Evolutionary conservation across 2,888 invertebrate species (phyloP), one percentile per base, ranked within the genome.

Genomic region (Euspilapteryx auroguttella): DNA sequence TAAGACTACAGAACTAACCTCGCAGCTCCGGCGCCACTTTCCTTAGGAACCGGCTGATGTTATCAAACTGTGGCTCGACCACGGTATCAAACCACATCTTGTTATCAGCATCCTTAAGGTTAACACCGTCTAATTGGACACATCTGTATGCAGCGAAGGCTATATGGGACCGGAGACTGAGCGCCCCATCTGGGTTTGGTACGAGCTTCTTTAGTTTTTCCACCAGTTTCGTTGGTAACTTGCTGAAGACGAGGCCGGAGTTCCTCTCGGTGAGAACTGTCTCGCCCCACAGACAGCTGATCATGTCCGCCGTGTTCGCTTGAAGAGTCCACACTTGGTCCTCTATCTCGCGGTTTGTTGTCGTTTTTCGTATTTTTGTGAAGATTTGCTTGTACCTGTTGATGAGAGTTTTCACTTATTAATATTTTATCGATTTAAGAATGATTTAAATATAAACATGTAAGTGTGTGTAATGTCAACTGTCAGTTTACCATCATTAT

Each of bases 111-210:
- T 55, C 50, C 3, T 37, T 40, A 2, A 42, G 33, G 6, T 59
- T 47, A 0, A 47, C 32, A 0, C 36, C 45, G 8, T 45, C 45
- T 1, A 57, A 22, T 5, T 45, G 39, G 29, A 50, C 35, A 24
- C 55, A 62, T 0, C 61, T 68, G 34, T 65, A 62, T 0, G 64
- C 51, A 0, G 62, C 56, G 27, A 76, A 57, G 0, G 75, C 73
- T 29, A 65, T 33, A 33, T 65, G 64, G 27, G 65, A 65, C 20
- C 57, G 41, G 21, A 75, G 38, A 37, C 66, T 65, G 2, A 66
- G 38, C 13, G 49, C 51, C 0, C 49, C 34, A 21, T 71, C 63
- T 1, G 51, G 49, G 2, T 58, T 52, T 0, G 68, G 59, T 12
- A 66, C 49, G 1, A 49, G 24, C 4, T 49, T 46, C 0, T n/a